Conservation (phyloP, 2,888 invertebrate species). For the Perizoma affinitatum region DNA sequence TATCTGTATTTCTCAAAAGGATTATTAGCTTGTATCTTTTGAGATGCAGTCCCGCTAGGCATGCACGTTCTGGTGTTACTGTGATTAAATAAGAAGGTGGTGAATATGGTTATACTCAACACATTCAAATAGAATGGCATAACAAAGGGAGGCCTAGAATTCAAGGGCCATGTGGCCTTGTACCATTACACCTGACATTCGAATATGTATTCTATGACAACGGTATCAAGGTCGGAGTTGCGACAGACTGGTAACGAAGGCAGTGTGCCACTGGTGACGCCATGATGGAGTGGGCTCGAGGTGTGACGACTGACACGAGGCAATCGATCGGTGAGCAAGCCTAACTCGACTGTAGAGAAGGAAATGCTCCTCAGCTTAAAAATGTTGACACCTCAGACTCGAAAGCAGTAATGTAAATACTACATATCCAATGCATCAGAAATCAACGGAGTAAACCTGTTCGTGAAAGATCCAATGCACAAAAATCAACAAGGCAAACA, state of each 20-base stretch:
- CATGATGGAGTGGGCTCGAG: constrained; percentile 12
- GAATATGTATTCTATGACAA: constrained; percentile 18
- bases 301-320: constrained; percentile 9
- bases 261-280: constrained; percentile 21
- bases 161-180: constrained; percentile 32
- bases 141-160: constrained; percentile 23
- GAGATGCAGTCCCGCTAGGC: no score
- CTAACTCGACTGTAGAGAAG: not conserved
- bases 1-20: no score
- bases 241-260: constrained; percentile 10
- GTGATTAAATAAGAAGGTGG: no score
- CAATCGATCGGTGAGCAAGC: constrained; percentile 17
- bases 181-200: constrained; percentile 27
- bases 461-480: no score
- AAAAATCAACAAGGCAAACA: not conserved
- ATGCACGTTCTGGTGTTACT: no score
- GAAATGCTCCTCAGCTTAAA: not conserved
- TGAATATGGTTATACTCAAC: no score
- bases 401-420: no score
- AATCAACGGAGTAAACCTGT: no score
- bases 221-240: constrained; percentile 18
- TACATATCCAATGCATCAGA: no score
- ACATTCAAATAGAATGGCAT: constrained; percentile 8
- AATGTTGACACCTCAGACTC: no score
- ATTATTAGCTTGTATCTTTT: no score